Conservation (phyloP, 2,797 vertebrate genomes). For the Enoplosus armatus region DNA sequence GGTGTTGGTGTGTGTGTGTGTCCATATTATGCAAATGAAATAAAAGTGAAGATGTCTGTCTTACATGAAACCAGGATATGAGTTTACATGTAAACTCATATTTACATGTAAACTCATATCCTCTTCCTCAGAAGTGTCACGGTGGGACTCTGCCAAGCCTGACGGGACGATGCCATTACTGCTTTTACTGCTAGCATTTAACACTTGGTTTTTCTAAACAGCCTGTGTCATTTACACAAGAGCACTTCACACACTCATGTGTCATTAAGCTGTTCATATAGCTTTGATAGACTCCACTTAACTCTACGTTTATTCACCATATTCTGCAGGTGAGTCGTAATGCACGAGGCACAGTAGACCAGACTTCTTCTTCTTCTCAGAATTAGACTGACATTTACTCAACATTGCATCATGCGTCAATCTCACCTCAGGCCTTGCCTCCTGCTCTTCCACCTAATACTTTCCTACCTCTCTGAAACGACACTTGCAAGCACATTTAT, state of each 20-base stretch:
- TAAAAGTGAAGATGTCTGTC: constrained; percentile 29
- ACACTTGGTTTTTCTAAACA: constrained; percentile 31
- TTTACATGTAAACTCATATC: too few relatives aligned
- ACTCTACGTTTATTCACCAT: constrained; percentile 28
- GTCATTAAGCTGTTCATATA: constrained; percentile 31
- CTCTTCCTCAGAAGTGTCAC: constrained; percentile 30
- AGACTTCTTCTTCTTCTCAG: constrained; percentile 43
- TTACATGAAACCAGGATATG: constrained; percentile 34
- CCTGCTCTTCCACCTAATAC: constrained; percentile 54
- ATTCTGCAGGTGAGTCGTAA: constrained; percentile 9
- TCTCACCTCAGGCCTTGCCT: constrained; percentile 62
- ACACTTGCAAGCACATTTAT: constrained; percentile 73
- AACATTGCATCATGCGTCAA: constrained; percentile 73
- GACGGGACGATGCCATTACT: constrained; percentile 7
- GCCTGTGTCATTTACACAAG: constrained; percentile 41
- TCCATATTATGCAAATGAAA: constrained; percentile 54
- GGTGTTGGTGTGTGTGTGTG: constrained; percentile 30
- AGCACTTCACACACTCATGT: constrained; percentile 23
- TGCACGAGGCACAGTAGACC: constrained; percentile 6
- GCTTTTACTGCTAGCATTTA: constrained; percentile 62
- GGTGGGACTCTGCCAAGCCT: constrained; percentile 39
- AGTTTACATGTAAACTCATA: constrained; percentile 47
- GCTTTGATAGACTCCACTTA: constrained; percentile 25
- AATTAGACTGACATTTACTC: constrained; percentile 81
- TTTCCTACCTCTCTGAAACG: constrained; percentile 52